Conservation (phyloP, 2,797 vertebrate species). For the Microchirus variegatus region DNA sequence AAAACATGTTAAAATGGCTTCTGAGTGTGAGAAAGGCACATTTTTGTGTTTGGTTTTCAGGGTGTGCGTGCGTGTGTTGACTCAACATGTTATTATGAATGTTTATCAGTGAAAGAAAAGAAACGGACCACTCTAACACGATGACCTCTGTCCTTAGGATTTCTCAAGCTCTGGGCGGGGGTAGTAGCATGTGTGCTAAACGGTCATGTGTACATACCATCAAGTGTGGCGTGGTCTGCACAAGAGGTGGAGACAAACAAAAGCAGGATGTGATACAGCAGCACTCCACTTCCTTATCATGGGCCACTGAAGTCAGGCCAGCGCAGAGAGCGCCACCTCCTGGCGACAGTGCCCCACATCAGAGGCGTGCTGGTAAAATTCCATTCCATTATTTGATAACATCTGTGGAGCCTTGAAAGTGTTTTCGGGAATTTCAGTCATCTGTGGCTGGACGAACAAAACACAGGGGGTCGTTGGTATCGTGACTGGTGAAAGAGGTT, state of each 20-base stretch:
- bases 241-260: constrained; percentile 68
- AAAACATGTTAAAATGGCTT: too few species aligned
- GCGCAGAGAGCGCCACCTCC: constrained; percentile 63
- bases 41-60: constrained; percentile 7
- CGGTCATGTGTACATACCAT: constrained; percentile 39
- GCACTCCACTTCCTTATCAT: constrained; percentile 57
- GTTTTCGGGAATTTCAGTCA: constrained; percentile 33
- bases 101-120: constrained; percentile 48
- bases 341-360: not conserved
- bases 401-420: constrained; percentile 22
- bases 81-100: constrained; percentile 23
- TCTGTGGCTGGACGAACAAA: constrained; percentile 7
- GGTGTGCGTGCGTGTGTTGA: not conserved
- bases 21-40: too few species aligned
- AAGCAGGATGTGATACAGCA: constrained; percentile 76
- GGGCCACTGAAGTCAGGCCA: constrained; percentile 15
- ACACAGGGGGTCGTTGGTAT: not conserved
- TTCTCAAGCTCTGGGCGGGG: constrained; percentile 50
- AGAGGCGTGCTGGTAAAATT: constrained; percentile 74
- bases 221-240: constrained; percentile 58
- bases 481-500: not conserved
- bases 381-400: constrained; percentile 66
- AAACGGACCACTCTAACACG: constrained; percentile 65
- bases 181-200: constrained; percentile 5
- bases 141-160: constrained; percentile 35